These are phyloP conservation scores for Brachionus rotundiformis DNA, from an alignment of 1,140 invertebrate genomes.

Conservation along the genomic window DNA sequence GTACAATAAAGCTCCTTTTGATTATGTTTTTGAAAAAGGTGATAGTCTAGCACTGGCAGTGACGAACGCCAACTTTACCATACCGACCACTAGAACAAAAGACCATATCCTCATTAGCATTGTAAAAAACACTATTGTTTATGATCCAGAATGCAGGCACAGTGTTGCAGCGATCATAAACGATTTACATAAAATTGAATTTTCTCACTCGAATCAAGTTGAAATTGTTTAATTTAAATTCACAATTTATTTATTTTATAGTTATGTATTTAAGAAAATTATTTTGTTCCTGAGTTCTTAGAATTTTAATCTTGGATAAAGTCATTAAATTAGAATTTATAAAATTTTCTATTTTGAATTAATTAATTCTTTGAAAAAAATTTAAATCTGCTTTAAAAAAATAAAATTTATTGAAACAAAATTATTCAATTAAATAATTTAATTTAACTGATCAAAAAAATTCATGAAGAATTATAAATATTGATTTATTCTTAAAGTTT, in stretches of 20 bases:
- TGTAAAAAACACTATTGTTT: background rate
- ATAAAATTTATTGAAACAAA: no score
- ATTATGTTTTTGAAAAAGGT: slow-evolving; percentile 48
- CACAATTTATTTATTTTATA: background rate
- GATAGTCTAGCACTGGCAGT: slow-evolving; percentile 47
- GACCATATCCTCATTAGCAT: background rate
- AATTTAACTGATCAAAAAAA: no score
- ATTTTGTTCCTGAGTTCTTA: background rate
- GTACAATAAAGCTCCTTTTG: slow-evolving; percentile 47
- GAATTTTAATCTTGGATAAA: background rate
- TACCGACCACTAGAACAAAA: background rate
- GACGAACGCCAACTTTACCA: slow-evolving; percentile 9
- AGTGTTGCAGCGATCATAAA: background rate
- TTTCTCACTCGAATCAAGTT: background rate
- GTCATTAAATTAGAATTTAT: slow-evolving; percentile 8
- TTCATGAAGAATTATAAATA: no score
- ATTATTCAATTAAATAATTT: no score
- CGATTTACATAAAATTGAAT: slow-evolving; percentile 26
- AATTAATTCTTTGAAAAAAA: no score
- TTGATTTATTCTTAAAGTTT: no score
- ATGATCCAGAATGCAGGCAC: background rate
- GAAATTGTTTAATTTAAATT: slow-evolving; percentile 36
- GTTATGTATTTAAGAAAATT: background rate
- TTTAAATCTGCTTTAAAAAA: background rate
- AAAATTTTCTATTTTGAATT: background rate